Conservation (phyloP, 2,797 vertebrate species). For the Peromyscus eremicus region DNA sequence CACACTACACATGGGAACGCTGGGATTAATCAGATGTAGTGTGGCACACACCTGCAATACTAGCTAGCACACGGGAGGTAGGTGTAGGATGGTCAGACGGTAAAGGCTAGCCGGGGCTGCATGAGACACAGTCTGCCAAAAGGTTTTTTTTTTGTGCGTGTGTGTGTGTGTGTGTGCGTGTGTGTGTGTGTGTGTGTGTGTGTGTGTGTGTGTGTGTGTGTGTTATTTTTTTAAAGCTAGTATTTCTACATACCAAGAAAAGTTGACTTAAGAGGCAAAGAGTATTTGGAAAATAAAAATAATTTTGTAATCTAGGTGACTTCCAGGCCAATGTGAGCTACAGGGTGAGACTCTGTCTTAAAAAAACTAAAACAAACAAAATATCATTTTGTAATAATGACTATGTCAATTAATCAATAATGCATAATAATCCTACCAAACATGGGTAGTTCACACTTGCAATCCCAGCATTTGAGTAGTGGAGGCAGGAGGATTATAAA, state of each 20-base stretch:
- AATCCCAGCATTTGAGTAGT: neutral
- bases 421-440: neutral
- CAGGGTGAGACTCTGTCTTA: neutral
- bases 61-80: neutral
- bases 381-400: constrained; percentile 35
- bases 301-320: neutral
- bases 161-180: too few species aligned
- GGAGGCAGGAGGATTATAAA: neutral
- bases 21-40: neutral
- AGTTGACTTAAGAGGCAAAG: constrained; percentile 6
- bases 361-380: neutral
- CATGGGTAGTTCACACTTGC: neutral
- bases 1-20: neutral
- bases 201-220: too few species aligned
- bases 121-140: neutral
- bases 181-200: too few species aligned
- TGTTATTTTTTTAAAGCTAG: neutral
- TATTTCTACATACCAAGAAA: neutral
- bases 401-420: constrained; percentile 7
- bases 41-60: neutral
- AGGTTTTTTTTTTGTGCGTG: too few species aligned
- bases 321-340: neutral
- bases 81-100: neutral
- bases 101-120: neutral
- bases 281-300: constrained; percentile 8